phyloP scores from a whole-genome alignment of 2,888 invertebrate genomes.

The Drosophila testacea region DNA sequence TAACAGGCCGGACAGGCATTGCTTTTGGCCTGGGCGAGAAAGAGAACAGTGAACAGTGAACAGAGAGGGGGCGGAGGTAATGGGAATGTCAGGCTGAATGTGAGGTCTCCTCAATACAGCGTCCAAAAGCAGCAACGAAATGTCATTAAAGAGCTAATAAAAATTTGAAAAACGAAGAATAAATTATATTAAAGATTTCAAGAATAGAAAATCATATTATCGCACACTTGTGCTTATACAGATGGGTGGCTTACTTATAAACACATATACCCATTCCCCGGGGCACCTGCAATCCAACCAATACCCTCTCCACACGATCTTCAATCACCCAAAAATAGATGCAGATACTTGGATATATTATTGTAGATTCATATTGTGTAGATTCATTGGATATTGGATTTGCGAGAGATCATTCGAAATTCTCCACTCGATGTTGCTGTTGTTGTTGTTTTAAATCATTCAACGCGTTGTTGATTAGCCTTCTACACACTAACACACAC shows the following conservation, averaged over 20 bases:
- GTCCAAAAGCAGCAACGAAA: slow-evolving; percentile 60
- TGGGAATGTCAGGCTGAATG: slow-evolving; percentile 9
- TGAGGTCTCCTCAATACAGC: slow-evolving; percentile 10
- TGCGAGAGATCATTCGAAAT: slow-evolving; percentile 38
- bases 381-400: slow-evolving; percentile 31
- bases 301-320: neutral
- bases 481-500: slow-evolving; percentile 5
- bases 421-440: slow-evolving; percentile 22
- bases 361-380: slow-evolving; percentile 16
- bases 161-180: slow-evolving; percentile 54
- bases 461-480: slow-evolving; percentile 57
- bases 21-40: slow-evolving; percentile 3
- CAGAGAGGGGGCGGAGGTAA: neutral
- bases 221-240: slow-evolving; percentile 32
- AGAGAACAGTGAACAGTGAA: neutral
- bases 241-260: slow-evolving; percentile 45
- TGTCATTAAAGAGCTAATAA: slow-evolving; percentile 74
- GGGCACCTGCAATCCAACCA: neutral
- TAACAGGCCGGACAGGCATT: slow-evolving; percentile 62
- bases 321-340: slow-evolving; percentile 3
- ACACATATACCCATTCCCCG: neutral
- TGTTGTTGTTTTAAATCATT: slow-evolving; percentile 54
- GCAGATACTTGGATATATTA: slow-evolving; percentile 7
- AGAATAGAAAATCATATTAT: slow-evolving; percentile 41
- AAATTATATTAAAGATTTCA: slow-evolving; percentile 61